phyloP scores from a whole-genome alignment of 92 coral and sea anemone genomes.

The Plumapathes pennacea region DNA sequence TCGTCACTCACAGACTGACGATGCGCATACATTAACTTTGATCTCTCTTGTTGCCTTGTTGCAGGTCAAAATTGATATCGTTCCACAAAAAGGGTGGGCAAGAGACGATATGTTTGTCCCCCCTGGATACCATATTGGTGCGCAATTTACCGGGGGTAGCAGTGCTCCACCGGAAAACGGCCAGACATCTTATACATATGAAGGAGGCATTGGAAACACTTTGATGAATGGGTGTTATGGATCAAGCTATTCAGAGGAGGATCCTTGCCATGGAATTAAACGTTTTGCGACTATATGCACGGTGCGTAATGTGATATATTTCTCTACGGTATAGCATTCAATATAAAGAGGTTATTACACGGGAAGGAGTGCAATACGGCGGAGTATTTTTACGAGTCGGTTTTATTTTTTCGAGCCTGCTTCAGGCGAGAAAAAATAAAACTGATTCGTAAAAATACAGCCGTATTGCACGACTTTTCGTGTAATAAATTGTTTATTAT shows the following conservation, averaged over 20 bases:
- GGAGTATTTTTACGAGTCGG: neutral
- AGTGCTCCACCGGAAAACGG: slow-evolving; percentile 1
- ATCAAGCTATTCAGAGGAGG: slow-evolving; percentile 6
- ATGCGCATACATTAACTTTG: too few species aligned
- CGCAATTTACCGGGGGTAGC: slow-evolving; percentile 10
- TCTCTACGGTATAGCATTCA: neutral
- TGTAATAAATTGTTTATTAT: too few species aligned
- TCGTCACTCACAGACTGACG: too few species aligned
- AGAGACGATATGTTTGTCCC: slow-evolving; percentile 50
- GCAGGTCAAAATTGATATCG: slow-evolving; percentile 20
- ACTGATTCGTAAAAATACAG: too few species aligned
- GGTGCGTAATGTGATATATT: neutral
- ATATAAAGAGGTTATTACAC: neutral
- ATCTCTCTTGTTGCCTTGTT: neutral
- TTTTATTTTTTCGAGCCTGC: too few species aligned
- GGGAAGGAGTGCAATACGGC: neutral
- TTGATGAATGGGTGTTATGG: slow-evolving; percentile 42
- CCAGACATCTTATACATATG: neutral
- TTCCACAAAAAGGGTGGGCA: slow-evolving; percentile 42
- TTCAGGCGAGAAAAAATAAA: too few species aligned
- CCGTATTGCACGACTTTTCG: too few species aligned
- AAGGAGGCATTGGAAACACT: slow-evolving; percentile 10
- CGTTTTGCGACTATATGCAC: slow-evolving; percentile 4
- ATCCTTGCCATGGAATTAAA: slow-evolving; percentile 8
- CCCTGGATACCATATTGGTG: slow-evolving; percentile 34